phyloP scores from a whole-genome alignment of 2,113 vertebrate genomes.

The Clarias gariepinus region DNA sequence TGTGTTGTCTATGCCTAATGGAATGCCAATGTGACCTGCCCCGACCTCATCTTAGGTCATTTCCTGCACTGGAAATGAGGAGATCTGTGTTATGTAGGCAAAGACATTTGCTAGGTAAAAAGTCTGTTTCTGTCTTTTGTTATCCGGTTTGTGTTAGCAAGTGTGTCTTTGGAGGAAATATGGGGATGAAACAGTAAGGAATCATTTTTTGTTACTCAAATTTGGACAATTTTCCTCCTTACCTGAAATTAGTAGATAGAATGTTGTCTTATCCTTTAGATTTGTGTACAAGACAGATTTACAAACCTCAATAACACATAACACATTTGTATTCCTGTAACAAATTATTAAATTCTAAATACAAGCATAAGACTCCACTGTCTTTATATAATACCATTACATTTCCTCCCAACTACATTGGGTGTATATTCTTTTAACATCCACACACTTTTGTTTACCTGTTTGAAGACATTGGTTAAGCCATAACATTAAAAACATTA shows the following conservation, averaged over 20 bases:
- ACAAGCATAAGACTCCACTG: too few species aligned
- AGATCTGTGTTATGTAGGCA: constrained; percentile 10
- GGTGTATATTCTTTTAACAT: too few species aligned
- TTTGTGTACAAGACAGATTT: not conserved
- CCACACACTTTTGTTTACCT: too few species aligned
- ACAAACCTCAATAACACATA: not conserved
- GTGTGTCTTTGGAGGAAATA: not conserved
- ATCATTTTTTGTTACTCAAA: not conserved
- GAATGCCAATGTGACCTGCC: constrained; percentile 8
- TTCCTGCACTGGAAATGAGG: constrained; percentile 18
- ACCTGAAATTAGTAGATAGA: not conserved
- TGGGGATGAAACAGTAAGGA: not conserved
- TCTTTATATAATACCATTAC: too few species aligned
- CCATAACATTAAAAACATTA: too few species aligned
- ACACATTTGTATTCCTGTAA: not conserved
- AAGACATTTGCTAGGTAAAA: not conserved
- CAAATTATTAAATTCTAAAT: not conserved
- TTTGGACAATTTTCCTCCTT: not conserved
- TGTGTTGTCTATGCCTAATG: not conserved
- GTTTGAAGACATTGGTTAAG: too few species aligned
- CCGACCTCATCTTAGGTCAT: constrained; percentile 36
- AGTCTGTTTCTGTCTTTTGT: not conserved
- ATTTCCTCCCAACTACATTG: too few species aligned
- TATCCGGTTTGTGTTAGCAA: not conserved
- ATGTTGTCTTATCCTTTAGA: not conserved